Percentiles rank a stretch among this genome's conserved stretches.
Conservation (phyloP, 2,888 invertebrate species). For the Timandra comae region DNA sequence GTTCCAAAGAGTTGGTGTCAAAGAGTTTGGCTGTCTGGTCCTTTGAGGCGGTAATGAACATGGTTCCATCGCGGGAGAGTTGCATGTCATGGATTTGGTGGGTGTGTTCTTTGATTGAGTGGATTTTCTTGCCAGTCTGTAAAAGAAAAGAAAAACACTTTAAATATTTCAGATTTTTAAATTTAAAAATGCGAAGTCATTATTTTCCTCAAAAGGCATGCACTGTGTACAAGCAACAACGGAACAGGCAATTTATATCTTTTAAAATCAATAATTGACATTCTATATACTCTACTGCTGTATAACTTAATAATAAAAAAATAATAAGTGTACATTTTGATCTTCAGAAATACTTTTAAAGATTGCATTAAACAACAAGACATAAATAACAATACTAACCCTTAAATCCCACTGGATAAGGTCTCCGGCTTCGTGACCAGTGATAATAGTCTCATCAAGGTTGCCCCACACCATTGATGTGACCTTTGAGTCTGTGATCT, state of each 20-base stretch:
- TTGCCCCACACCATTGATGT: slow-evolving; percentile 96
- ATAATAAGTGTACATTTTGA: not conserved
- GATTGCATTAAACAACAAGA: not conserved
- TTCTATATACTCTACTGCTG: too few species aligned
- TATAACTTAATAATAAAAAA: too few species aligned
- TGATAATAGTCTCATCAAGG: slow-evolving; percentile 92
- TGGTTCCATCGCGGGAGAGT: slow-evolving; percentile 91
- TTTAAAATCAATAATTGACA: too few species aligned
- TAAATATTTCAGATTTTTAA: too few species aligned
- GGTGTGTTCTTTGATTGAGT: slow-evolving; percentile 88
- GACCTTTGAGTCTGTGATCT: slow-evolving; percentile 88
- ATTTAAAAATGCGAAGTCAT: too few species aligned
- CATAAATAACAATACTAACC: slow-evolving; percentile 52
- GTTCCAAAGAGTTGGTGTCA: slow-evolving; percentile 90
- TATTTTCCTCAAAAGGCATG: too few species aligned
- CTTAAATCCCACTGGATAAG: slow-evolving; percentile 95
- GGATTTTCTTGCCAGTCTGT: slow-evolving; percentile 88
- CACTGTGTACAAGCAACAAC: too few species aligned
- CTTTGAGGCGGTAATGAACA: slow-evolving; percentile 98
- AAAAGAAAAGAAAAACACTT: too few species aligned
- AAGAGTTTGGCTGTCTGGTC: slow-evolving; percentile 97
- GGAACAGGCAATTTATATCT: too few species aligned
- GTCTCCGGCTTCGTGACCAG: slow-evolving; percentile 96
- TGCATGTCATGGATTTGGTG: slow-evolving; percentile 97
- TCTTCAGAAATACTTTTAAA: not conserved